Percentiles rank a stretch among this genome's conserved stretches.
Evolutionary conservation across 2,113 vertebrate genomes (phyloP).

Genomic region (Epinephelus lanceolatus): DNA sequence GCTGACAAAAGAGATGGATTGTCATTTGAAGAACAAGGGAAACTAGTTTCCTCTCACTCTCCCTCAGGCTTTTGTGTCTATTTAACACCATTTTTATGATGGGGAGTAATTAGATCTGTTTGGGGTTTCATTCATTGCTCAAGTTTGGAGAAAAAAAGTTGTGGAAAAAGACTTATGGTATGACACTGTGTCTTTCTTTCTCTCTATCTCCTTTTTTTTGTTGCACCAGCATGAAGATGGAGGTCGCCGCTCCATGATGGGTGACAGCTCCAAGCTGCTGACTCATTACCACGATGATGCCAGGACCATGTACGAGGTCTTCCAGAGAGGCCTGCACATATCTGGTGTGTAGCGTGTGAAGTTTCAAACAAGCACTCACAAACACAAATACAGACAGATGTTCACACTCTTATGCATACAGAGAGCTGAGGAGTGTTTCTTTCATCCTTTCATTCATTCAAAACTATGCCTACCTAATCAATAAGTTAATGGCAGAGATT

Average conservation of each 20-base stretch:
- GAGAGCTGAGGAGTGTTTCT: neutral
- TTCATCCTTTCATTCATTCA: neutral
- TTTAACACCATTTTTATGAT: neutral
- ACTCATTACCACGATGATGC: constrained; percentile 95
- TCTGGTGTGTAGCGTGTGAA: constrained; percentile 86
- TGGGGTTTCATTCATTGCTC: neutral
- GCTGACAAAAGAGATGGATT: constrained; percentile 5
- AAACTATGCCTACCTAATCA: too few relatives aligned
- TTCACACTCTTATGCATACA: neutral
- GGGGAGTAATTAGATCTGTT: neutral
- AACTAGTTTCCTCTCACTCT: neutral
- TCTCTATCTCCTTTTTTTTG: neutral
- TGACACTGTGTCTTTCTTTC: neutral
- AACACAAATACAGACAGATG: neutral
- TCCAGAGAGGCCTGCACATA: constrained; percentile 93
- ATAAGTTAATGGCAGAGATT: neutral
- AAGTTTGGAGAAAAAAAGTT: neutral
- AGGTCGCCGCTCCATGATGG: constrained; percentile 91
- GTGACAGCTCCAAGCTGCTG: constrained; percentile 87
- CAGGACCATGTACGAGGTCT: constrained; percentile 97
- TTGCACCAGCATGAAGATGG: constrained; percentile 82
- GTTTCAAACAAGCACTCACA: neutral
- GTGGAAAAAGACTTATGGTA: neutral
- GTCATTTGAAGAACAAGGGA: constrained; percentile 14
- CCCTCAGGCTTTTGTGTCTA: neutral